Base-by-base conservation (phyloP, 2,797 vertebrate species). In the Odontamblyopus rebecca region DNA sequence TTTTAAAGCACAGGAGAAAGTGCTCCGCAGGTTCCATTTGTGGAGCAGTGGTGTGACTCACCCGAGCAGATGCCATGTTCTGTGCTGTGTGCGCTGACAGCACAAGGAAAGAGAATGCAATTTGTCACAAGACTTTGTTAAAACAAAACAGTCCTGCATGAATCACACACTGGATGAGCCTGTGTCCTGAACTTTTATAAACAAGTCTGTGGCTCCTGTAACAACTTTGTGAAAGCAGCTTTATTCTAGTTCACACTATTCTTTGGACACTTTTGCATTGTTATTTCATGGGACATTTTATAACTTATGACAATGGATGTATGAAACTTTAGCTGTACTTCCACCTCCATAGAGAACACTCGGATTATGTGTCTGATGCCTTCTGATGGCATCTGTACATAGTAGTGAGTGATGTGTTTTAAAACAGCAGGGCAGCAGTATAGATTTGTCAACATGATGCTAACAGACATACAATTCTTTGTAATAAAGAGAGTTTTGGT, bases 101-200 rank as follows among this genome's bases (percentile, higher is more conserved):
- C 61, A 62, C 30, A 62, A n/a, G 18, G 32, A 35, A 35, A n/a
- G n/a, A n/a, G n/a, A 44, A 63, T 44, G 61, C 61, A 63, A 63
- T 63, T 63, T 63, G 61, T 63, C 61, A 41, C 15, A 41, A 41
- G 35, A 44, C 35, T 44, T 63, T 63, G 61, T 63, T 41, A 23
- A 41, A 63, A 41, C 61, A 63, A 63, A 63, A 44, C 71, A 76
- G 79, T 80, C 70, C 54, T 57, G 61, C 35, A 41, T 63, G 61
- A 63, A 41, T 63, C 61, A 63, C n/a, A 41, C 19, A 4, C 32
- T 44, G 61, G 38, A 63, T 63, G 5, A 11, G 61, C 29, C 61
- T 30, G 18, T 35, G 60, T 44, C 61, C n/a, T 26, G 35, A 9
- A 63, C 32, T 63, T 63, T 63, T 26, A 38, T n/a, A 41, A 15